Evolutionary conservation across 1,140 invertebrate genomes (phyloP).

Genomic region (Lucilia sericata): DNA sequence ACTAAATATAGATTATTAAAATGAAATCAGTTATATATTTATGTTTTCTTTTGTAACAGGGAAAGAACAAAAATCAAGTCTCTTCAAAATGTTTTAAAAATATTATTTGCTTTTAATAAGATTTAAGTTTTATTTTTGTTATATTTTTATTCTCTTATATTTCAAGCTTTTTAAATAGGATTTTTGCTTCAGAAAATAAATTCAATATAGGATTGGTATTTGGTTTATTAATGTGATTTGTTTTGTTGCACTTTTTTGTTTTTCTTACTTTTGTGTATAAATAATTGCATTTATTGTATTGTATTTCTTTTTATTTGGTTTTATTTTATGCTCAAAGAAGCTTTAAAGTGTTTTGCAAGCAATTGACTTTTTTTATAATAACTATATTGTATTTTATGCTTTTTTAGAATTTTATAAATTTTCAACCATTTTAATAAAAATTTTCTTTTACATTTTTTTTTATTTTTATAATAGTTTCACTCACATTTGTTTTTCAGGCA

Average conservation of each 20-base stretch:
- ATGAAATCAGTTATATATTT: background rate
- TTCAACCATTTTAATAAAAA: conserved; percentile 2
- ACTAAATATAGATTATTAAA: background rate
- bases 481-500: conserved; percentile 62
- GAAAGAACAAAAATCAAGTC: no score
- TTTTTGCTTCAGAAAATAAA: conserved; percentile 16
- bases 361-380: conserved; percentile 3
- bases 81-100: no score
- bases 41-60: no score
- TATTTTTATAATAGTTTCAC: conserved; percentile 14
- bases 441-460: background rate
- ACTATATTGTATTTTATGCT: background rate
- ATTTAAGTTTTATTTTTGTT: background rate
- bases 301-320: no score
- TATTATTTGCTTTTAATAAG: no score
- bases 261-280: background rate
- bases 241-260: background rate
- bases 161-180: conserved; percentile 15
- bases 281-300: background rate
- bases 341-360: conserved; percentile 13
- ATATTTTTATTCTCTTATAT: background rate
- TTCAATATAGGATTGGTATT: conserved; percentile 29
- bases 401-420: conserved; percentile 18
- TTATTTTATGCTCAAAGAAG: conserved; percentile 7
- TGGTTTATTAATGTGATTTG: conserved; percentile 2